Percentiles rank a stretch among this genome's conserved stretches.
Evolutionary conservation across 2,888 invertebrate species (phyloP).

Genomic region (Perithous albicinctus): DNA sequence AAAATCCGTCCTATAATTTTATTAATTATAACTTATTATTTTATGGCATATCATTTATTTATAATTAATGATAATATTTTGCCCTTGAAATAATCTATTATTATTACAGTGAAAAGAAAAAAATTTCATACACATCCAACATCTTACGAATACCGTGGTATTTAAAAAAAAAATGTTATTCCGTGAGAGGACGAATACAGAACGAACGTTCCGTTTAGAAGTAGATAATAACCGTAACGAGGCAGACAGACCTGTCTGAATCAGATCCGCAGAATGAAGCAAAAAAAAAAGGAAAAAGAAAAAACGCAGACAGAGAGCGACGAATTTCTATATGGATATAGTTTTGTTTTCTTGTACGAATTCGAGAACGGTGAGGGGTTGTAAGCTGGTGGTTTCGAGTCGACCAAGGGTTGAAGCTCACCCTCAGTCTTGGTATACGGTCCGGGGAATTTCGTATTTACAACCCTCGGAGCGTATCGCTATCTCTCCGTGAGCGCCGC

Average conservation of each 20-base stretch:
- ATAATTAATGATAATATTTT: too few relatives aligned
- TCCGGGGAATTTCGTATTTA: conserved; percentile 78
- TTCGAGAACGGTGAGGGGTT: conserved; percentile 26
- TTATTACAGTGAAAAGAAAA: too few relatives aligned
- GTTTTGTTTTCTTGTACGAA: conserved; percentile 68
- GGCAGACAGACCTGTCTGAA: conserved; percentile 54
- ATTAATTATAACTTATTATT: too few relatives aligned
- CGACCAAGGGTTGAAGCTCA: conserved; percentile 65
- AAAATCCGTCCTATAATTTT: too few relatives aligned
- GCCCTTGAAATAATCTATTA: too few relatives aligned
- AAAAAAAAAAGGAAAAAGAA: conserved; percentile 44
- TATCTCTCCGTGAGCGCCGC: conserved; percentile 71
- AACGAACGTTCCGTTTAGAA: conserved; percentile 49
- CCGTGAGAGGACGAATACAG: conserved; percentile 50
- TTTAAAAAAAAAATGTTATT: conserved; percentile 54
- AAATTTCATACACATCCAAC: not conserved
- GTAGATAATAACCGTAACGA: conserved; percentile 67
- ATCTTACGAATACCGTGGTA: not conserved
- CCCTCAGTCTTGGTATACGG: conserved; percentile 60
- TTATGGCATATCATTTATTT: too few relatives aligned
- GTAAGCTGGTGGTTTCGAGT: conserved; percentile 21
- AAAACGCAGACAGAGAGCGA: conserved; percentile 38
- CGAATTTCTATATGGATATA: conserved; percentile 59
- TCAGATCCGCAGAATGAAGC: conserved; percentile 45
- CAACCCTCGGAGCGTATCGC: conserved; percentile 74